Conservation (phyloP, 2,113 vertebrate species). For the Spilogale gracilis region DNA sequence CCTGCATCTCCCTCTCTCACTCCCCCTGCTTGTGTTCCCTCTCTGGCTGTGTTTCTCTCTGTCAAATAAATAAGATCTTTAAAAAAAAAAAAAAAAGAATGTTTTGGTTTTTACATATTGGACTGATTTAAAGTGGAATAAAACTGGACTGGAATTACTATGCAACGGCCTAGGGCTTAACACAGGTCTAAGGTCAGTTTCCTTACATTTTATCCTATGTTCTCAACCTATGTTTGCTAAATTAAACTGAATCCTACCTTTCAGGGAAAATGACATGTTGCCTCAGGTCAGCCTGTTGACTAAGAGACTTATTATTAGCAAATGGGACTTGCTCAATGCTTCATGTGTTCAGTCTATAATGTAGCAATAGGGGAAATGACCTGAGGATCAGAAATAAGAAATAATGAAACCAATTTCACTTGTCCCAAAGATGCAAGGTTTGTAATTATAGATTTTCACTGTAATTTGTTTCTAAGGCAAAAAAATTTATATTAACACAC, state of each 20-base stretch:
- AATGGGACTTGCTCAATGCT: constrained; percentile 64
- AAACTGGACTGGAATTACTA: neutral
- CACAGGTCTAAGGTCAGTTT: neutral
- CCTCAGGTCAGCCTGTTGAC: constrained; percentile 21
- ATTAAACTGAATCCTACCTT: constrained; percentile 53
- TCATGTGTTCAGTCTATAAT: neutral
- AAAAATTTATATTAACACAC: neutral
- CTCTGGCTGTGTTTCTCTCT: no score
- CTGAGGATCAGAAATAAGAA: constrained; percentile 38
- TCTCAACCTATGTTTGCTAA: constrained; percentile 44
- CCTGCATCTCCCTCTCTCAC: no score
- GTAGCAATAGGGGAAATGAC: constrained; percentile 53
- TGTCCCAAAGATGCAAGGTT: constrained; percentile 27
- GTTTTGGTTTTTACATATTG: neutral
- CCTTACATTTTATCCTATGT: neutral
- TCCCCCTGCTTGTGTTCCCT: no score
- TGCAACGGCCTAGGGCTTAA: neutral
- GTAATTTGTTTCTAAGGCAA: neutral
- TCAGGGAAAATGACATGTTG: neutral
- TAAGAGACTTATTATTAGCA: constrained; percentile 56
- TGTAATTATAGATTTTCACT: neutral
- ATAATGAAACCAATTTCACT: constrained; percentile 19
- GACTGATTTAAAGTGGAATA: neutral
- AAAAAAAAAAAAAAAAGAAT: no score
- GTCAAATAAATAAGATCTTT: no score